These are phyloP conservation scores for Tortricodes alternella DNA, from an alignment of 2,888 invertebrate species.

Conservation along the genomic window DNA sequence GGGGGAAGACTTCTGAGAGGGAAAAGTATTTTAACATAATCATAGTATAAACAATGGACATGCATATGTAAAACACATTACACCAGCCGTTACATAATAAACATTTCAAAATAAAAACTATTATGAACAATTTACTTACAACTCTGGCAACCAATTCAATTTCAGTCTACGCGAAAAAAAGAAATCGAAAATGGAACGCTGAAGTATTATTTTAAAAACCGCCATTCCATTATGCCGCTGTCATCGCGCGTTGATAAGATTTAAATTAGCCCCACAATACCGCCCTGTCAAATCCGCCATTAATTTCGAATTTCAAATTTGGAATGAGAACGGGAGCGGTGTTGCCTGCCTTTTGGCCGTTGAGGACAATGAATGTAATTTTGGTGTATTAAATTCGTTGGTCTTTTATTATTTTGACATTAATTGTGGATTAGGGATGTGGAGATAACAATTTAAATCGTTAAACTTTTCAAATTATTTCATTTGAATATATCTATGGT, in stretches of 20 bases:
- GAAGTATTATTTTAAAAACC: slow-evolving; percentile 70
- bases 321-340: slow-evolving; percentile 77
- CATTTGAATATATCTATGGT: not conserved
- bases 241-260: slow-evolving; percentile 81
- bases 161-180: slow-evolving; percentile 24
- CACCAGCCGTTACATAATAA: slow-evolving; percentile 7
- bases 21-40: not conserved
- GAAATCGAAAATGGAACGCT: slow-evolving; percentile 46
- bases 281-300: slow-evolving; percentile 82
- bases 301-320: slow-evolving; percentile 72
- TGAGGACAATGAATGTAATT: slow-evolving; percentile 46
- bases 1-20: no score
- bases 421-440: slow-evolving; percentile 37
- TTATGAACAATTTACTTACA: slow-evolving; percentile 1
- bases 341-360: slow-evolving; percentile 38
- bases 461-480: not conserved
- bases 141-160: slow-evolving; percentile 26
- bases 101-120: slow-evolving; percentile 20
- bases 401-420: slow-evolving; percentile 46
- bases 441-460: not conserved
- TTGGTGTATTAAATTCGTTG: slow-evolving; percentile 57
- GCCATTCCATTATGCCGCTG: slow-evolving; percentile 78
- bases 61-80: not conserved
- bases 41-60: not conserved
- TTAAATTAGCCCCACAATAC: slow-evolving; percentile 81